These are phyloP conservation scores for Eurystomus glaucurus DNA, from an alignment of 2,797 vertebrate genomes.

Conservation along the genomic window DNA sequence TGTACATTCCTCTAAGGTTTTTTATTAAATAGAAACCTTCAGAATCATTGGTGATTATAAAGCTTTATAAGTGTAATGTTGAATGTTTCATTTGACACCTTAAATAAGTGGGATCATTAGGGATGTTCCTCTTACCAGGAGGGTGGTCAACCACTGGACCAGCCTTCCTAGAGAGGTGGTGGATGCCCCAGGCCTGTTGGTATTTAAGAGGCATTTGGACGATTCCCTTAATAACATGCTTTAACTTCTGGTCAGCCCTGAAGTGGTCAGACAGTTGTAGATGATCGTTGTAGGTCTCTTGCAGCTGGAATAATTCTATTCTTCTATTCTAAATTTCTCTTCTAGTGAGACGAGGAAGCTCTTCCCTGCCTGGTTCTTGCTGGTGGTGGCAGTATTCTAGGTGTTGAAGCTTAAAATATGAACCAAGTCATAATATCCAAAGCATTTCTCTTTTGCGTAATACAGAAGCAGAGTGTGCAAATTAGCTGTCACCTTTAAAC, in stretches of 20 bases:
- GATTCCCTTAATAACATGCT: neutral
- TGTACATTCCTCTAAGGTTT: neutral
- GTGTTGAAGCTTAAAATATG: neutral
- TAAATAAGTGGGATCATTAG: neutral
- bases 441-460: neutral
- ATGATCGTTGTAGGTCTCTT: accelerated
- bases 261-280: no score
- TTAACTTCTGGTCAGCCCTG: neutral
- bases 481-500: neutral
- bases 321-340: neutral
- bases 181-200: neutral
- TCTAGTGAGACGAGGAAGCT: neutral
- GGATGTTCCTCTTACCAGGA: neutral
- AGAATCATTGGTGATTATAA: neutral
- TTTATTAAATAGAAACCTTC: neutral
- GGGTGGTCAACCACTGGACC: neutral
- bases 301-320: neutral
- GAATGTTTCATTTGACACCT: neutral
- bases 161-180: neutral
- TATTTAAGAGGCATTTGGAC: no score
- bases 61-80: neutral
- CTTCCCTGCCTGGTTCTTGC: neutral
- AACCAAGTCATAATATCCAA: neutral
- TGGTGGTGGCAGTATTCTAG: neutral
- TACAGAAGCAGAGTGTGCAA: neutral